Evolutionary conservation across 2,888 invertebrate species (phyloP), one percentile per base, ranked within the genome.

Genomic region (Julus scandinavius): DNA sequence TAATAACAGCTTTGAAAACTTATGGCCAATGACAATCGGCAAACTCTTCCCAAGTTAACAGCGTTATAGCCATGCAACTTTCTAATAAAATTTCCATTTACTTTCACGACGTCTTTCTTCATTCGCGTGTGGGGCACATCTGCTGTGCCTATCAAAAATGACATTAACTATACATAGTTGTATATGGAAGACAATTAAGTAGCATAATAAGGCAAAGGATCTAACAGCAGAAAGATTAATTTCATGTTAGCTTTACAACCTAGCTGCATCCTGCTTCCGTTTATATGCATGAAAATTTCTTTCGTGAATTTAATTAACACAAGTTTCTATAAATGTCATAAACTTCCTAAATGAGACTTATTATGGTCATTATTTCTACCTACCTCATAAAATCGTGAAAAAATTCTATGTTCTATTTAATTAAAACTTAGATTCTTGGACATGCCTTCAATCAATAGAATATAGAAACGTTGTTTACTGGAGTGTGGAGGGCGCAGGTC

Each of bases 131-230:
- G 80, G 38, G 38, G 13, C 80, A 80, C 80, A 80, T 38, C 80
- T 80, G 80, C 38, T 80, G 38, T 15, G 80, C 38, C 80, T 80
- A 80, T 80, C 80, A 80, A 80, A 80, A 80, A 80, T 38, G 80
- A 80, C 80, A 80, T 80, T 38, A 80, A 7, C 80, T 38, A 40
- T 29, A 40, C 80, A 38, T 38, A 15, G 80, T 80, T 80, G 45
- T 29, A 80, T 17, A 15, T 3, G 15, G 15, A 54, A 54, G 54
- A 54, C 54, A 54, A 54, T 54, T 54, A 54, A 54, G 54, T 54
- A 13, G 17, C 54, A 15, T 17, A 54, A 54, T 54, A 54, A 54
- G 17, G 54, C 54, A 54, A 54, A 54, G 54, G 15, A 54, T 54
- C 54, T 17, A 54, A 54, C 13, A 54, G 54, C 17, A 54, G 54